Conservation (phyloP, 2,888 invertebrate species). For the Harpagoxenus sublaevis region DNA sequence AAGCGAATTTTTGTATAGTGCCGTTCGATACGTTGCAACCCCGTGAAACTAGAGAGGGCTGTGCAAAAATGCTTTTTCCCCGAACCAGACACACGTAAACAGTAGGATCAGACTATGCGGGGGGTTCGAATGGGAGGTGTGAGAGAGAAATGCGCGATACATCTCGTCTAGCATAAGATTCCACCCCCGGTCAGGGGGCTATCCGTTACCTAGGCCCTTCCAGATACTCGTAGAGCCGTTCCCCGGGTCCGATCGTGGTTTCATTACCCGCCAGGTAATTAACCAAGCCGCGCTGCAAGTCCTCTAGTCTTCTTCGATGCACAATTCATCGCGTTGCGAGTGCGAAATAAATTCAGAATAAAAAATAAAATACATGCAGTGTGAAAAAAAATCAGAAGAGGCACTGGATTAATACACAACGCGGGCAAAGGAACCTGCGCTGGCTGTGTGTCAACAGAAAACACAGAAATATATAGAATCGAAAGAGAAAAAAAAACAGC, state of each 20-base stretch:
- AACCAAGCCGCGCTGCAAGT: constrained; percentile 80
- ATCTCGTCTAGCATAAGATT: constrained; percentile 30
- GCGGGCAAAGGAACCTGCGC: background rate
- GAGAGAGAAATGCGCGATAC: background rate
- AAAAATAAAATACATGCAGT: constrained; percentile 55
- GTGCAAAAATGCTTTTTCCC: background rate
- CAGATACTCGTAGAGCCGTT: constrained; percentile 80
- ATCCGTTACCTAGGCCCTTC: constrained; percentile 81
- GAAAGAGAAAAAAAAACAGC: background rate
- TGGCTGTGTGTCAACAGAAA: constrained; percentile 12
- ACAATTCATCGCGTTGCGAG: constrained; percentile 46
- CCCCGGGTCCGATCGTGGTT: constrained; percentile 78
- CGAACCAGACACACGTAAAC: background rate
- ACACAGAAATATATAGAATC: constrained; percentile 9
- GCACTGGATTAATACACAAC: constrained; percentile 6
- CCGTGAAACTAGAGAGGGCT: background rate
- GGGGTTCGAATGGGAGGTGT: background rate
- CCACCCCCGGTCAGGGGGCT: constrained; percentile 12
- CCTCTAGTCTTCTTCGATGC: constrained; percentile 79
- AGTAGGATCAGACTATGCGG: background rate
- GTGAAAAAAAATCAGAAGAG: constrained; percentile 41
- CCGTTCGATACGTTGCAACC: background rate
- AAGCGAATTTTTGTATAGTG: background rate
- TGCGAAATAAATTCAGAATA: constrained; percentile 65
- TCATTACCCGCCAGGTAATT: constrained; percentile 80